Percentiles rank a stretch among this genome's conserved stretches.
Evolutionary conservation across 2,797 vertebrate species (phyloP).

Genomic region (Sebastes oblongus): DNA sequence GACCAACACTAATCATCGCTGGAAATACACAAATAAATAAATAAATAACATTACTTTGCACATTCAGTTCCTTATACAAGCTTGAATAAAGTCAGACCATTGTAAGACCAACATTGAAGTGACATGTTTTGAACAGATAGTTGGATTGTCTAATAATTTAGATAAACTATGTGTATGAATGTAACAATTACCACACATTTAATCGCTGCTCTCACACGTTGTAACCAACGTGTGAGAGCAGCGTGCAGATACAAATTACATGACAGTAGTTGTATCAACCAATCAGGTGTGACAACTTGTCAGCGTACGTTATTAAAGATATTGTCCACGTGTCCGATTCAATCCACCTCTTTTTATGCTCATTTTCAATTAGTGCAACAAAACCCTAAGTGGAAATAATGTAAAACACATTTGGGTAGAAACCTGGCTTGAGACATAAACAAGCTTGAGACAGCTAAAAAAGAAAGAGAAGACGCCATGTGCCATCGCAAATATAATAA

Average conservation of each 20-base stretch:
- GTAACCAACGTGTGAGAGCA: too few species aligned
- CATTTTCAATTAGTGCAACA: too few species aligned
- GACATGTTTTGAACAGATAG: neutral
- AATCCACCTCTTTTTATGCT: too few species aligned
- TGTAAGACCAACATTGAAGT: neutral
- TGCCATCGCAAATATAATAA: neutral
- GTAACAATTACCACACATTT: neutral
- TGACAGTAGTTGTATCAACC: too few species aligned
- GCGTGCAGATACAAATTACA: too few species aligned
- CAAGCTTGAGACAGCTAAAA: neutral
- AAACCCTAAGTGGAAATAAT: too few species aligned
- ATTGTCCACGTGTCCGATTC: too few species aligned
- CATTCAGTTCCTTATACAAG: neutral
- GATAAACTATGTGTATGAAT: neutral
- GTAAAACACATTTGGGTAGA: neutral
- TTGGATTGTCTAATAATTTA: neutral
- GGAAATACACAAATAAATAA: neutral
- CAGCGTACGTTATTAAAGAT: too few species aligned
- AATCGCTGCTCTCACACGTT: neutral
- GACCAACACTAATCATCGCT: neutral
- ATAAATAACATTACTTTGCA: neutral
- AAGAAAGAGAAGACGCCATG: neutral
- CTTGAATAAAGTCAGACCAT: neutral
- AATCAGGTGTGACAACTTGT: too few species aligned
- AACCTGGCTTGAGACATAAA: neutral